Percentiles rank a stretch among this genome's conserved stretches.
Conservation (phyloP, 2,888 invertebrate genomes). For the Papilio gigon region DNA sequence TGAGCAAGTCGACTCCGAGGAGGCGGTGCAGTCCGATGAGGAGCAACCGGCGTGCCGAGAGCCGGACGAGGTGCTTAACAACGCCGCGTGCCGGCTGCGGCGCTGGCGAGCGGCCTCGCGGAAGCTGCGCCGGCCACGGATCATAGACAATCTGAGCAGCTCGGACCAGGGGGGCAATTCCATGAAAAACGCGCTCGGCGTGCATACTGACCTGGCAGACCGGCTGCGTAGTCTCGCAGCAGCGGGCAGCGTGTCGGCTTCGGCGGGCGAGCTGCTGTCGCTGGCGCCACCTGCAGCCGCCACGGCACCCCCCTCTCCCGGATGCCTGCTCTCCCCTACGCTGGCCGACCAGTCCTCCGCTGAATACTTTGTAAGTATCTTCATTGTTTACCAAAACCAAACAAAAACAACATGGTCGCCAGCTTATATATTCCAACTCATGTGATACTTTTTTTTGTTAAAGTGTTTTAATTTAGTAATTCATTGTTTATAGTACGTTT, state of each 20-base stretch:
- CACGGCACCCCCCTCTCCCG: conserved; percentile 77
- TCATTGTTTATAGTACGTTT: too few relatives aligned
- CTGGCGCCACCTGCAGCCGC: conserved; percentile 76
- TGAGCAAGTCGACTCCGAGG: conserved; percentile 62
- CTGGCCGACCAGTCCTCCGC: conserved; percentile 74
- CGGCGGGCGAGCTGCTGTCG: conserved; percentile 73
- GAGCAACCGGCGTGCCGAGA: conserved; percentile 62
- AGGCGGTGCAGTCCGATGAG: conserved; percentile 62
- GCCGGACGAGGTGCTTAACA: conserved; percentile 71
- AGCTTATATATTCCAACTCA: not conserved
- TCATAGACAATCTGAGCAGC: conserved; percentile 75
- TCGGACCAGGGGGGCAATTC: conserved; percentile 58
- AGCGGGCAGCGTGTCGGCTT: conserved; percentile 75
- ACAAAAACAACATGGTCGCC: not conserved
- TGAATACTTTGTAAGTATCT: conserved; percentile 73
- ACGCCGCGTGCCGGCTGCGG: conserved; percentile 76
- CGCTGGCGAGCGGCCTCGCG: conserved; percentile 79
- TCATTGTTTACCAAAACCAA: not conserved
- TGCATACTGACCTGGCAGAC: conserved; percentile 76
- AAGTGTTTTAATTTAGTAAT: too few relatives aligned
- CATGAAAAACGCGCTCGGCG: conserved; percentile 56
- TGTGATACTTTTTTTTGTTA: not conserved
- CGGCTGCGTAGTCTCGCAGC: conserved; percentile 74
- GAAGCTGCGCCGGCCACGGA: conserved; percentile 75
- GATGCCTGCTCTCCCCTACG: conserved; percentile 72